Conservation (phyloP, 2,797 vertebrate species). For the Mus minutoides region DNA sequence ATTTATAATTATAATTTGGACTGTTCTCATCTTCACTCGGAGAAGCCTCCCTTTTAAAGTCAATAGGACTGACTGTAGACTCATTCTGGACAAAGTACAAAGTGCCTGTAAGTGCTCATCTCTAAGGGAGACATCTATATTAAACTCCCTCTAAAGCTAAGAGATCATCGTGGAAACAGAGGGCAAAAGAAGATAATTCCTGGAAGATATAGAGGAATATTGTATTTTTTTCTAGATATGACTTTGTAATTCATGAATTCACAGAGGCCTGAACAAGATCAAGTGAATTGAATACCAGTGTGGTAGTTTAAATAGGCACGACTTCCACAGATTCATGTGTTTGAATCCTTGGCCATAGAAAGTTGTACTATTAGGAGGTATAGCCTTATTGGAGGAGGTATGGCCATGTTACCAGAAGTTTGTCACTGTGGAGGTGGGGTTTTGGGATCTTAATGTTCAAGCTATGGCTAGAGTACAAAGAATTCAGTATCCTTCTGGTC, state of each 20-base stretch:
- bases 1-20: neutral
- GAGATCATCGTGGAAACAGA: too few species aligned
- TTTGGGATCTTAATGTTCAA: neutral
- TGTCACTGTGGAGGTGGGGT: neutral
- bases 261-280: neutral
- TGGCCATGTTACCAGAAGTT: neutral
- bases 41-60: neutral
- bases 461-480: neutral
- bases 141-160: neutral
- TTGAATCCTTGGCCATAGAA: neutral
- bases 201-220: neutral
- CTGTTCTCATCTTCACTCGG: neutral
- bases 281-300: neutral
- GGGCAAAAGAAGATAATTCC: neutral
- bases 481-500: neutral
- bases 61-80: neutral
- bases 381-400: neutral
- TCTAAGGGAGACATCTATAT: neutral
- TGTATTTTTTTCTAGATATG: neutral
- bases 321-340: neutral
- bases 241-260: neutral
- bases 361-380: neutral
- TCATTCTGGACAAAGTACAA: neutral
- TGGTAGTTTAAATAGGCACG: too few species aligned
- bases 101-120: too few species aligned